Evolutionary conservation across 2,113 vertebrate genomes (phyloP), one percentile per base, ranked within the genome.

Genomic region (Phalacrocorax carbo): DNA sequence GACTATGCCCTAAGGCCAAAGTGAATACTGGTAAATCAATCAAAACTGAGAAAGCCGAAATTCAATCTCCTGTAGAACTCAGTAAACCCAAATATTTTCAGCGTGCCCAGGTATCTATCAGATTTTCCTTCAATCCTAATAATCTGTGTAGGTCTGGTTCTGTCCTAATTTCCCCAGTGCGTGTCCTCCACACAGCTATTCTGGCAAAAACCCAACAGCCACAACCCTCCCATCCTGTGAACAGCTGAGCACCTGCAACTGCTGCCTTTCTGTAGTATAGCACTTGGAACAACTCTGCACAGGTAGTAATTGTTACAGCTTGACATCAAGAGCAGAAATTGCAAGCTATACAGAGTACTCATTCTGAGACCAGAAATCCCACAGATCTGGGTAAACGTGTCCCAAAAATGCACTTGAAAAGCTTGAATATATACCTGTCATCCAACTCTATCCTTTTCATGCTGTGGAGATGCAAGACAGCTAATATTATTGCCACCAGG

Each of bases 361-460:
- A 34, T 49, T 91, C 42, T 18, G 23, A 90, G 40, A 76, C 7
- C 22, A 30, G 11, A 75, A 70, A 23, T 23, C 34, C 32, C 38
- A 52, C 13, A 61, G 7, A 68, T 15, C 27, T 32, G 13, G 20
- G 44, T 12, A 52, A 84, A 9, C 0, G 0, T 4, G 9, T 40
- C 58, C 58, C 46, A 58, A 4, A 82, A 77, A 14, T 2, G 17
- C 23, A 32, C 14, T 8, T n/a, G 58, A 36, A 78, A 55, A 88
- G n/a, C 40, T 5, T 51, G 38, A 68, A 58, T 30, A 90, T 95
- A 32, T 97, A 99, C 99, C 99, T 99, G 98, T 99, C 99, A 96
- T 99, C 99, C 98, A 99, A 96, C 97, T 99, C 99, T 94, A 99
- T 98, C 97, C 99, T 99, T 82, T 99, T 99, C 99, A 99, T 99